Conservation (phyloP, 2,797 vertebrate genomes). For the Chaetodon trifasciatus region DNA sequence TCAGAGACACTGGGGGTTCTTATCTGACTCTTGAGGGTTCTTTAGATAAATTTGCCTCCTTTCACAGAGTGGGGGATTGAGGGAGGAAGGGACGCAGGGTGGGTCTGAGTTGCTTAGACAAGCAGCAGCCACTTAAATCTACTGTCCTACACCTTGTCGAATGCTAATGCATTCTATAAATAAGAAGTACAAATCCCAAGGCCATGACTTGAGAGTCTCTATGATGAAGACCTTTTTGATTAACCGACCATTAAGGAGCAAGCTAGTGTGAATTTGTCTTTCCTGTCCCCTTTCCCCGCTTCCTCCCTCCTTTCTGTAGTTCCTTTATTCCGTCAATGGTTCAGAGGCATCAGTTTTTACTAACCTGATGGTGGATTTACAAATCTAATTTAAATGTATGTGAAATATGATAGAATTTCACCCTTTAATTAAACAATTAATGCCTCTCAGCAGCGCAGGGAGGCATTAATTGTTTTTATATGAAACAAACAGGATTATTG, state of each 20-base stretch:
- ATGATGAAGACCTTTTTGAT: conserved; percentile 44
- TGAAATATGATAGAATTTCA: not conserved
- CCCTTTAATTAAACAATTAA: not conserved
- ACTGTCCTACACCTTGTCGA: conserved; percentile 52
- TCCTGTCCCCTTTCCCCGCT: not conserved
- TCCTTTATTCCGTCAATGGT: conserved; percentile 22
- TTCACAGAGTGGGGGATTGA: conserved; percentile 23
- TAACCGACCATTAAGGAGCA: conserved; percentile 41
- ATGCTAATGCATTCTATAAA: conserved; percentile 65
- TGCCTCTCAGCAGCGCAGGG: not conserved
- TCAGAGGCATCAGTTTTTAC: conserved; percentile 30
- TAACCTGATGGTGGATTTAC: conserved; percentile 2
- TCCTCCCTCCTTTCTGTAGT: not conserved
- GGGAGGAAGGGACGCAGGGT: not conserved
- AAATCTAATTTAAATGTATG: conserved; percentile 28
- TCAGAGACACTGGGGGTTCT: conserved; percentile 48
- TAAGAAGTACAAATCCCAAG: conserved; percentile 49
- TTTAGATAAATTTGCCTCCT: conserved; percentile 62
- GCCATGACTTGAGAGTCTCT: conserved; percentile 14
- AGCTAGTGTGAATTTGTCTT: conserved; percentile 13
- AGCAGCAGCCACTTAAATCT: conserved; percentile 53
- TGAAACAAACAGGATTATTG: conserved; percentile 22
- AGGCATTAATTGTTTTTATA: not conserved
- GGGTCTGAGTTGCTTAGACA: conserved; percentile 37
- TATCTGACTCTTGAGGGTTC: conserved; percentile 72